phyloP scores from a whole-genome alignment of 2,888 invertebrate genomes.

The Melieria omissa region DNA sequence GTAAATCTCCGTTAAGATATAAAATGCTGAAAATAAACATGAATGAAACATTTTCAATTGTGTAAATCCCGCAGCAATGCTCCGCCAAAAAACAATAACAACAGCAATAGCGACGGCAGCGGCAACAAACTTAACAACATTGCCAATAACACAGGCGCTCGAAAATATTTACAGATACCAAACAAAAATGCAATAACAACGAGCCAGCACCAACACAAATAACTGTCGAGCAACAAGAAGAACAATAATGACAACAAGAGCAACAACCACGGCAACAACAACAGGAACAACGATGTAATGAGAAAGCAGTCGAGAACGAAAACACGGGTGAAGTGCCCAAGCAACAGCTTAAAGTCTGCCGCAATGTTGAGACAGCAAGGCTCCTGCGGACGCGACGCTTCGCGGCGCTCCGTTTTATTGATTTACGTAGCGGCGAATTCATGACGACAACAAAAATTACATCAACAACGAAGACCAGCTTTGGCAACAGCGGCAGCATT shows the following conservation, averaged over 20 bases:
- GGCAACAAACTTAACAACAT: background rate
- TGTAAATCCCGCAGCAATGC: constrained; percentile 3
- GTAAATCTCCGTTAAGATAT: constrained; percentile 5
- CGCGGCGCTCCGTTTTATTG: constrained; percentile 2
- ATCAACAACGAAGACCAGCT: background rate
- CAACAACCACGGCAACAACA: constrained; percentile 13
- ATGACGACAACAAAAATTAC: background rate
- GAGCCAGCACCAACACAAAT: background rate
- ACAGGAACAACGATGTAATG: background rate
- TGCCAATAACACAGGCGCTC: background rate
- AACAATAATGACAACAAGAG: background rate
- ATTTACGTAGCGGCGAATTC: background rate
- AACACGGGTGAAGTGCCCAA: too few species aligned
- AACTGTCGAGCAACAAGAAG: background rate
- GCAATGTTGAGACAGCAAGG: too few species aligned
- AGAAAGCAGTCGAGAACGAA: background rate
- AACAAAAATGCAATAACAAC: background rate
- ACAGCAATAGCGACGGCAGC: too few species aligned
- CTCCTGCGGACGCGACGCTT: background rate
- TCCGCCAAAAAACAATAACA: too few species aligned
- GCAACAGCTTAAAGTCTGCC: too few species aligned
- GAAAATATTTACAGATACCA: background rate
- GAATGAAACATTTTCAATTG: constrained; percentile 6
- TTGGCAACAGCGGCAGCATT: background rate
- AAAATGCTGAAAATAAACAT: constrained; percentile 13